Conservation (phyloP, 2,797 vertebrate species). For the Bradypodion ventrale region DNA sequence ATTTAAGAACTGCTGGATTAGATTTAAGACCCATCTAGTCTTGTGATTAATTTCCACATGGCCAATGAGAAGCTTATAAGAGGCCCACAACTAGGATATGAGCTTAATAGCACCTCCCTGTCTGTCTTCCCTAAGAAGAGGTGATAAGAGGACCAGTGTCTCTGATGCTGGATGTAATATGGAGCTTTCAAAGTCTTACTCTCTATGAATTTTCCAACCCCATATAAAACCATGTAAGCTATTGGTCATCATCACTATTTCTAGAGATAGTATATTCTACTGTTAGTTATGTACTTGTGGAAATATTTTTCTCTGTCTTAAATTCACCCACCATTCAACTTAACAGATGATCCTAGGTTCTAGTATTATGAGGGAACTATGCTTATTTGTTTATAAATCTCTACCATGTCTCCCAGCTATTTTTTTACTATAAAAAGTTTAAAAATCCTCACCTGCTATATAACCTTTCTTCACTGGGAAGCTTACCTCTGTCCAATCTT, state of each 20-base stretch:
- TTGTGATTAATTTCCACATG: background rate
- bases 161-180: background rate
- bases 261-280: background rate
- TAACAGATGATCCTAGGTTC: background rate
- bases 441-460: too few species aligned
- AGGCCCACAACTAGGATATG: background rate
- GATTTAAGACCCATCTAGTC: background rate
- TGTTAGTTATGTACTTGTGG: background rate
- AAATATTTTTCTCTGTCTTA: background rate
- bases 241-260: background rate
- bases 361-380: background rate
- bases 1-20: background rate
- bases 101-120: background rate
- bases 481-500: too few species aligned
- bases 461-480: too few species aligned
- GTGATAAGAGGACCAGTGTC: background rate
- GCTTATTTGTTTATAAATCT: too few species aligned
- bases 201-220: background rate
- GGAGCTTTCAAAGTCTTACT: background rate
- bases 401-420: too few species aligned
- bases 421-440: too few species aligned
- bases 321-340: background rate
- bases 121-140: background rate
- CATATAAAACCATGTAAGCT: background rate
- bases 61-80: background rate